Base-by-base conservation (phyloP, 1,140 invertebrate genomes). In the Gonioctena quinquepunctata region DNA sequence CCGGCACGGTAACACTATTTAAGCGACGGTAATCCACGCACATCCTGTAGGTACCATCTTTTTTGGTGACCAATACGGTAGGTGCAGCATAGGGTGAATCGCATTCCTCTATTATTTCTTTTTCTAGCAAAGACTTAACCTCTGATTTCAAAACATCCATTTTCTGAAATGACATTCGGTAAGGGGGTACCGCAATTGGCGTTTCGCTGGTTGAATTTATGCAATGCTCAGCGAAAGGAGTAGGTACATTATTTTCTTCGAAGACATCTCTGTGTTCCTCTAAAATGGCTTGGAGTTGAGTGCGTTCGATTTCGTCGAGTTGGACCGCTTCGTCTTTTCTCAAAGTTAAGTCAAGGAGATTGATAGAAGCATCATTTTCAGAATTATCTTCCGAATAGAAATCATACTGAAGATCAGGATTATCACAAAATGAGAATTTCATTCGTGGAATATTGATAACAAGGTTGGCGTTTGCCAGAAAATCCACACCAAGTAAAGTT, bases 31-130 rank as follows among this genome's bases (percentile, higher is more conserved):
- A 88, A 72, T 88, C 86, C 0, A 87, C 72, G 68, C 84, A 86
- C 16, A 86, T 73, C 6, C 83, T 52, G 0, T 56, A 73, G 3
- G 13, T 69, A 19, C 77, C 77, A 66, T 82, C 71, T 26, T 86
- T 85, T 66, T 90, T 90, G 0, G 72, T 76, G 0, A 87, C 83
- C 8, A 88, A n/a, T n/a, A n/a, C 81, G 0, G 86, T 71, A 1
- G 85, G 87, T 0, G 82, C 82, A 5, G 81, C 75, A 83, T 86
- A 89, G 0, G n/a, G 74, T 8, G 80, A 83, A 0, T 76, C 73
- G 4, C 82, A 82, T 0, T 83, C 81, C 71, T 84, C 80, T 0
- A 87, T 82, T 0, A 86, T 70, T 1, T 72, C 79, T 3, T 77
- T n/a, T 63, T 8, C 71, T 19, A 0, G 84, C 49, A 78, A 85